These are phyloP conservation scores for Apamea sordens DNA, from an alignment of 2,888 invertebrate genomes.

Conservation along the genomic window DNA sequence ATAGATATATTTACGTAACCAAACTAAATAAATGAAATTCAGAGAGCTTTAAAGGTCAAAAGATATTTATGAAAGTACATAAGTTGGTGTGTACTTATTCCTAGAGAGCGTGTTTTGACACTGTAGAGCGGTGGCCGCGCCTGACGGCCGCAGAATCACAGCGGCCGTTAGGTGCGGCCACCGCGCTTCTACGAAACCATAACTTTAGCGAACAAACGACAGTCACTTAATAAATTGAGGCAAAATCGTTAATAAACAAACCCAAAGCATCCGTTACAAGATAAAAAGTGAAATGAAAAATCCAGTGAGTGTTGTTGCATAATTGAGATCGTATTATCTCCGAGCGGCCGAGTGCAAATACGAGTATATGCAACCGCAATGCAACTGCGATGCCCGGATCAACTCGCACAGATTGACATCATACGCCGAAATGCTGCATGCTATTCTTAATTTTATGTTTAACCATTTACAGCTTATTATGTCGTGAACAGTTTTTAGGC, in stretches of 20 bases:
- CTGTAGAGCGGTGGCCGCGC: not conserved
- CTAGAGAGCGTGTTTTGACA: not conserved
- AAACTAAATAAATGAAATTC: not conserved
- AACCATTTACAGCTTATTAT: slow-evolving; percentile 27
- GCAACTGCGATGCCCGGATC: slow-evolving; percentile 18
- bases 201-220: not conserved
- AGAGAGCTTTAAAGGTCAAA: not conserved
- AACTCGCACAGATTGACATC: slow-evolving; percentile 23
- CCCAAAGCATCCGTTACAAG: not conserved
- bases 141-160: too few species aligned
- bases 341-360: slow-evolving; percentile 29
- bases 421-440: slow-evolving; percentile 13
- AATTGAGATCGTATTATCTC: slow-evolving; percentile 9
- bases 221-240: not conserved
- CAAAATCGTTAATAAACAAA: not conserved
- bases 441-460: slow-evolving; percentile 9
- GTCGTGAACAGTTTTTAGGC: slow-evolving; percentile 4
- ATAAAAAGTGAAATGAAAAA: slow-evolving; percentile 7
- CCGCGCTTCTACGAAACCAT: not conserved
- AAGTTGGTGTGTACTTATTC: not conserved
- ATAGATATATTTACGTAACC: not conserved
- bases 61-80: not conserved
- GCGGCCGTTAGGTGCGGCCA: not conserved
- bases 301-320: slow-evolving; percentile 17
- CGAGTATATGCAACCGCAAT: slow-evolving; percentile 11